Percentiles rank a stretch among this genome's conserved stretches.
These are phyloP conservation scores for Falco biarmicus DNA, from an alignment of 2,797 vertebrate species.

Conservation along the genomic window DNA sequence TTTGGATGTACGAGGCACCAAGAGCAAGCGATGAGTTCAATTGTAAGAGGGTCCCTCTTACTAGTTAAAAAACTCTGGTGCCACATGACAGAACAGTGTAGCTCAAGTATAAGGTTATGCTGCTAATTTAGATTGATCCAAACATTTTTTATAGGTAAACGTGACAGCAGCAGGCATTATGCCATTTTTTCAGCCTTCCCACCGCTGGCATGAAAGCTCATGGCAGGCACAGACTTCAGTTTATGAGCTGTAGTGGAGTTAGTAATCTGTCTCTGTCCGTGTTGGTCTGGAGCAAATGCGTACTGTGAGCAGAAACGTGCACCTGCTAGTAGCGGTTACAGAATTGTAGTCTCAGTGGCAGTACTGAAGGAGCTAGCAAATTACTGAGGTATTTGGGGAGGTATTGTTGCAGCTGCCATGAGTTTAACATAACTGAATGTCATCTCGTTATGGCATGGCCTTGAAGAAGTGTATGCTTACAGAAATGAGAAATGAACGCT, in stretches of 20 bases:
- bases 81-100: background rate
- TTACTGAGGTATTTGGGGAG: background rate
- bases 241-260: background rate
- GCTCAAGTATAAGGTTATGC: background rate
- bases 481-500: background rate
- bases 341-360: background rate
- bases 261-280: background rate
- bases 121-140: background rate
- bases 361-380: background rate
- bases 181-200: background rate
- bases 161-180: background rate
- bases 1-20: background rate
- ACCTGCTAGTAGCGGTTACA: background rate
- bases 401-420: background rate
- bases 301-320: background rate
- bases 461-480: background rate
- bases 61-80: background rate
- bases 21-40: fast-evolving
- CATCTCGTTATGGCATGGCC: background rate
- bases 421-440: background rate
- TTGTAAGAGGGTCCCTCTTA: background rate
- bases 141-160: background rate
- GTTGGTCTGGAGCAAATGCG: background rate
- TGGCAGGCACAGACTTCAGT: background rate
- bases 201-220: background rate